Conservation (phyloP, 37 sponge, comb jelly and placozoan genomes). For the Halichondria panicea region DNA sequence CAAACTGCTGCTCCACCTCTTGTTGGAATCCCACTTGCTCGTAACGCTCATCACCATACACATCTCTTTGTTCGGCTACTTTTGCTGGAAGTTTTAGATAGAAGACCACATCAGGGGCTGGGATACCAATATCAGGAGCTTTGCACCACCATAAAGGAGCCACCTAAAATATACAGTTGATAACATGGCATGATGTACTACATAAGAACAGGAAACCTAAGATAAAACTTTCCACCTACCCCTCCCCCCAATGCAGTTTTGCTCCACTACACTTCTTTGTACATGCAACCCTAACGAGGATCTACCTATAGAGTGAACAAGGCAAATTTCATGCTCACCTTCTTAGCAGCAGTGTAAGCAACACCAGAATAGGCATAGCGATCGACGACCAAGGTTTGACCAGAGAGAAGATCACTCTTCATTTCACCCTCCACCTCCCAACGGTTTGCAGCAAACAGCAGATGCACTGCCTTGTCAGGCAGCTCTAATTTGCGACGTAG, state of each 20-base stretch:
- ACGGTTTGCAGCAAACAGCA: constrained; percentile 92
- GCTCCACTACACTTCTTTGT: not conserved
- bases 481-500: constrained; percentile 63
- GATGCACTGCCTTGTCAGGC: constrained; percentile 73
- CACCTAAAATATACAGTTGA: constrained; percentile 24
- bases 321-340: constrained; percentile 27
- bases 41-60: constrained; percentile 87
- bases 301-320: not conserved
- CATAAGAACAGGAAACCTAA: not conserved
- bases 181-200: not conserved
- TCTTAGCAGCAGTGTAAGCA: constrained; percentile 90
- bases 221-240: not conserved
- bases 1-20: constrained; percentile 46
- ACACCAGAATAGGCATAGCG: constrained; percentile 93
- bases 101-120: constrained; percentile 80
- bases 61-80: constrained; percentile 54
- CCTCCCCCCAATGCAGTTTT: not conserved
- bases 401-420: constrained; percentile 36
- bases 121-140: constrained; percentile 74
- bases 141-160: constrained; percentile 84
- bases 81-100: constrained; percentile 62
- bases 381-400: constrained; percentile 87
- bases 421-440: constrained; percentile 83
- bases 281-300: not conserved
- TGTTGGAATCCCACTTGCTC: constrained; percentile 70